Conservation (phyloP, 2,113 vertebrate species). For the Elaphurus davidianus region DNA sequence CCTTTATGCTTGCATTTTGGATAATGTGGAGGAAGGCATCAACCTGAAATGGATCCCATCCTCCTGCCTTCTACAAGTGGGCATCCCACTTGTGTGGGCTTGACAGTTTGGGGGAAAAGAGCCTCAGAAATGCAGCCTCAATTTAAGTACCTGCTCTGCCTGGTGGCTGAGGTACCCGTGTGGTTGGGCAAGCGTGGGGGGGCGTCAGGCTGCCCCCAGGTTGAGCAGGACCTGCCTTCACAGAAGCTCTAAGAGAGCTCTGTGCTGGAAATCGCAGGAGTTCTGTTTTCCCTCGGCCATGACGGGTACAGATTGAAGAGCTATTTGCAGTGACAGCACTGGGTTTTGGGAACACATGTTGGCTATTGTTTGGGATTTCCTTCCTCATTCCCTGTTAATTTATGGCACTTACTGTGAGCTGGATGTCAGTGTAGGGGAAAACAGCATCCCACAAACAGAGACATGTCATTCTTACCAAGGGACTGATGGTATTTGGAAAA, state of each 20-base stretch:
- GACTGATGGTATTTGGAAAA: neutral
- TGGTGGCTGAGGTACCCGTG: neutral
- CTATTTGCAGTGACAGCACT: neutral
- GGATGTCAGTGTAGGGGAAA: neutral
- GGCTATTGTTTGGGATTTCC: neutral
- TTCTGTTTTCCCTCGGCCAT: neutral
- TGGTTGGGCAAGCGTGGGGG: rapidly evolving
- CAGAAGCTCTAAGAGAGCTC: neutral
- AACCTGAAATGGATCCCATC: too few relatives aligned
- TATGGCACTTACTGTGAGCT: neutral
- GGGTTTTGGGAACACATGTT: neutral
- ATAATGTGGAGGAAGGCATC: rapidly evolving
- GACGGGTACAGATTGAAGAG: neutral
- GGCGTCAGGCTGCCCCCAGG: rapidly evolving
- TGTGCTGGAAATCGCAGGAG: neutral
- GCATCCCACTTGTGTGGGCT: neutral
- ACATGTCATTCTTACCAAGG: neutral
- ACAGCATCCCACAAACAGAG: neutral
- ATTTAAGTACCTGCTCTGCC: neutral
- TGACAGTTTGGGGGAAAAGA: neutral
- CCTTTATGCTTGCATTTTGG: neutral
- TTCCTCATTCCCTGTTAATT: neutral
- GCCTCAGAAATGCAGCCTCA: neutral
- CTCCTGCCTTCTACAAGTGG: neutral
- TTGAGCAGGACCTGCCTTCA: neutral